Base-by-base conservation (phyloP, 2,888 invertebrate species). In the Cephus pygmeus region DNA sequence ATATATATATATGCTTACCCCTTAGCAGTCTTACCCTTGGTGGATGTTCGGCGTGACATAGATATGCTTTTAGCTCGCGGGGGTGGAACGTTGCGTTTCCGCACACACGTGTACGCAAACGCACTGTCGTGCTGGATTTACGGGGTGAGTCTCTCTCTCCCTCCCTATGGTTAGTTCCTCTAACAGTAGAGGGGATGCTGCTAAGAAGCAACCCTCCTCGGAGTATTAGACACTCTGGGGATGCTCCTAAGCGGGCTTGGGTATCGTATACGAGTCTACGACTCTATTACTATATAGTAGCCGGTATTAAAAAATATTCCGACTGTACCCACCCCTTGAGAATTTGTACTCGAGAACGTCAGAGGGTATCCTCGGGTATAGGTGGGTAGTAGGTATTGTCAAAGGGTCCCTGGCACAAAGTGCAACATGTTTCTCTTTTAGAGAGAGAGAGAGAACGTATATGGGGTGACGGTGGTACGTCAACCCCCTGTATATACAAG, bases 31-130 rank as follows among this genome's bases (percentile, higher is more conserved):
- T 56, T 56, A 56, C 56, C 56, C 56, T 56, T 56, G 56, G 56
- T 56, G 23, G 56, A 80, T 85, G 85, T 84, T 87, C 87, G 85
- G 84, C 88, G 87, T 89, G 89, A 91, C 91, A 91, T 87, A 91
- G 91, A 91, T 91, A 91, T 91, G 91, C 91, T 91, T 91, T 91
- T 91, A 91, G 90, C 89, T 86, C 83, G 82, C 82, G 87, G 89
- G 88, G 81, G 80, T 87, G 85, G 86, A 85, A 85, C 85, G 85
- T 81, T 77, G 84, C 87, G 88, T 87, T 88, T 89, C 89, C 88
- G 87, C 86, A 85, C 87, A 84, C 86, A 85, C 84, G 85, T 83
- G 76, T 73, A 31, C 78, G 69, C 76, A 35, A 77, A 76, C 76
- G 77, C 76, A 75, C 79, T 34, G 56, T 56, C 56, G 56, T 56